These are phyloP conservation scores for Drosophila kanekoi DNA, from an alignment of 2,888 invertebrate genomes.

Conservation along the genomic window DNA sequence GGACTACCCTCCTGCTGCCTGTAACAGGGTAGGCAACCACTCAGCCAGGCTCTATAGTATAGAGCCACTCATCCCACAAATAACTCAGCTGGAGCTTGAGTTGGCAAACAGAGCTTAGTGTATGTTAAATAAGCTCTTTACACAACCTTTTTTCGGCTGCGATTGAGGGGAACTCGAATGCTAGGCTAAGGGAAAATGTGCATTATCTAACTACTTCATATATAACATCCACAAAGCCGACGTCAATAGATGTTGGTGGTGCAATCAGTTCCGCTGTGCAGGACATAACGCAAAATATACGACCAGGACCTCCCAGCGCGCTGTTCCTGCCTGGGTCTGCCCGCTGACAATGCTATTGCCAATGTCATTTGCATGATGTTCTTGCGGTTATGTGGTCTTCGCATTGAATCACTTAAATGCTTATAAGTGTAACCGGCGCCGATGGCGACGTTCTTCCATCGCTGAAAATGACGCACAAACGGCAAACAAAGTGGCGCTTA, in stretches of 20 bases:
- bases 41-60: too few species aligned
- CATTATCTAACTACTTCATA: conserved; percentile 2
- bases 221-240: conserved; percentile 8
- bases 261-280: too few species aligned
- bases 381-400: conserved; percentile 14
- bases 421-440: conserved; percentile 33
- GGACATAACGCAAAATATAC: too few species aligned
- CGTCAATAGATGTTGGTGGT: conserved; percentile 7
- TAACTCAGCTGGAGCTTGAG: too few species aligned
- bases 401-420: conserved; percentile 59
- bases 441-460: conserved; percentile 6
- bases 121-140: too few species aligned
- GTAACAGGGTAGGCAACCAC: too few species aligned
- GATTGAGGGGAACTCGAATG: neutral
- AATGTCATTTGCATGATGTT: conserved; percentile 33
- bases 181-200: too few species aligned
- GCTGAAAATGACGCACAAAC: conserved; percentile 43
- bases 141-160: neutral
- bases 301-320: too few species aligned
- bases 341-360: conserved; percentile 12
- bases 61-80: too few species aligned
- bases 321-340: neutral
- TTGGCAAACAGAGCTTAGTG: too few species aligned
- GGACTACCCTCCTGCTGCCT: too few species aligned
- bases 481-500: conserved; percentile 49